A percentile compares a stretch with the other conserved stretches of the same genome.
phyloP scores from a whole-genome alignment of 2,888 invertebrate species.

The Platycheirus rosarum region DNA sequence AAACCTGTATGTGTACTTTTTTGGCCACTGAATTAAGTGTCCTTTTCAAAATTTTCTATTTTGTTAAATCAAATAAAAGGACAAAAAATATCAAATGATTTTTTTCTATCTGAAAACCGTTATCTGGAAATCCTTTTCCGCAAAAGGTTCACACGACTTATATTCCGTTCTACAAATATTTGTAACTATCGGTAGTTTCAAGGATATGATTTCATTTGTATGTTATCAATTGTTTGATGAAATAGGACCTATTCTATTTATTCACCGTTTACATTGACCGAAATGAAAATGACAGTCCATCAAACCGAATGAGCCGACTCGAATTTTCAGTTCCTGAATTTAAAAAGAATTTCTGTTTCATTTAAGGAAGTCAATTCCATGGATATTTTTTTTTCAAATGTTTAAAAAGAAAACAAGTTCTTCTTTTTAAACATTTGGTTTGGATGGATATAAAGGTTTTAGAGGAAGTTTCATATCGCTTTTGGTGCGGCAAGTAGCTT shows the following conservation, averaged over 20 bases:
- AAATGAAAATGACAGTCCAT: conserved; percentile 64
- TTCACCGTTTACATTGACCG: conserved; percentile 23
- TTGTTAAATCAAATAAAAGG: conserved; percentile 15
- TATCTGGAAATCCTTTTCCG: conserved; percentile 59
- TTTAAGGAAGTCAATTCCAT: conserved; percentile 52
- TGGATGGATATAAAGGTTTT: too few relatives aligned
- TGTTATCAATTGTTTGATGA: conserved; percentile 9
- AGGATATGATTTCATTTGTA: conserved; percentile 24
- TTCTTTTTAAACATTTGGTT: too few relatives aligned
- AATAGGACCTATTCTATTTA: conserved; percentile 3
- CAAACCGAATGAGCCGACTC: conserved; percentile 71
- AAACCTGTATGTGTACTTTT: conserved; percentile 31
- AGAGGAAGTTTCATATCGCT: too few relatives aligned
- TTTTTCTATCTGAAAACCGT: conserved; percentile 49
- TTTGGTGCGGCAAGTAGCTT: too few relatives aligned
- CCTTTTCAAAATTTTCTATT: conserved; percentile 31
- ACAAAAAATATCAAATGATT: conserved; percentile 60
- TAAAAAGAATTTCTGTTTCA: neutral
- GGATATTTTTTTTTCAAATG: neutral
- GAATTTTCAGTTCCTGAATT: conserved; percentile 57
- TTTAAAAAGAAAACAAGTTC: too few relatives aligned
- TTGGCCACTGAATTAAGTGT: conserved; percentile 48
- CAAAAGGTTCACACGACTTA: conserved; percentile 61
- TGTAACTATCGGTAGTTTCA: conserved; percentile 17
- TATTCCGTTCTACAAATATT: conserved; percentile 25